A percentile compares a stretch with the other conserved stretches of the same genome.
Evolutionary conservation across 2,797 vertebrate genomes (phyloP).

Genomic region (Otus scops): DNA sequence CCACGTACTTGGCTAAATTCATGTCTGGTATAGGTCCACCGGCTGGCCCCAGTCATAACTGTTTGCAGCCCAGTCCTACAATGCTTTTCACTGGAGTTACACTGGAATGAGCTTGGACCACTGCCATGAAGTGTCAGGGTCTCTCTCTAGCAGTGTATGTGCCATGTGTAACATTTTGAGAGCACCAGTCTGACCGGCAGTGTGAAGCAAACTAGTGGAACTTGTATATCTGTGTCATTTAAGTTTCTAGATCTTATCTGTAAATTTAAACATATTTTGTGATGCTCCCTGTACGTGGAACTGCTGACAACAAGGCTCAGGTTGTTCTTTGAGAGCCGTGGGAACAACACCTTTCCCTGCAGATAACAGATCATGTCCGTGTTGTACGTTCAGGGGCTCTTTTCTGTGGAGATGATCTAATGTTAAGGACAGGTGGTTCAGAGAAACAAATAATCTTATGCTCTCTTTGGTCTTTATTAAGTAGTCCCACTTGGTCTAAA

Average conservation of each 20-base stretch:
- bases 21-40: neutral
- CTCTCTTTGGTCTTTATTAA: constrained; percentile 64
- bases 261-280: neutral
- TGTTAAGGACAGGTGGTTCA: constrained; percentile 66
- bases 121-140: neutral
- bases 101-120: neutral
- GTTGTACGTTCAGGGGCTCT: neutral
- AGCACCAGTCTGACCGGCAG: neutral
- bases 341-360: constrained; percentile 52
- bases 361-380: constrained; percentile 25
- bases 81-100: neutral
- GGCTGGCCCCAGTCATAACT: neutral
- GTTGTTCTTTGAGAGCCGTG: constrained; percentile 69
- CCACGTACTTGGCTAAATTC: neutral
- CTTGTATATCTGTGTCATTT: neutral
- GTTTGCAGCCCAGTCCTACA: neutral
- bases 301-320: neutral
- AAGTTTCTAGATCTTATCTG: neutral
- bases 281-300: neutral
- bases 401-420: constrained; percentile 46
- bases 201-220: neutral
- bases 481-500: constrained; percentile 70
- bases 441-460: constrained; percentile 62
- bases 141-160: neutral
- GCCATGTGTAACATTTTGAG: neutral